Conservation (phyloP, 2,888 invertebrate species). For the Diarsia dahlii region DNA sequence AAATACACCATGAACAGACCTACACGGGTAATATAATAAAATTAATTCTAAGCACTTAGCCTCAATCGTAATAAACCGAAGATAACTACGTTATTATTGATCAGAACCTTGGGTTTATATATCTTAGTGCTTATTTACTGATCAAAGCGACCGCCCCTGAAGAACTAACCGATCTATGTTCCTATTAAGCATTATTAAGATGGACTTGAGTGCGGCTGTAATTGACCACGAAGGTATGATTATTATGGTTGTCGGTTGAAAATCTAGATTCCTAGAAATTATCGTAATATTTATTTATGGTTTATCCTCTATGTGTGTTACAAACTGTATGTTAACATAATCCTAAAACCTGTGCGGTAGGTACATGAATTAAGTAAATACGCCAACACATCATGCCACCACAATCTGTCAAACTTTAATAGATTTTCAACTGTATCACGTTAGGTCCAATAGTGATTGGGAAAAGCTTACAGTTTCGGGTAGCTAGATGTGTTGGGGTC, state of each 20-base stretch:
- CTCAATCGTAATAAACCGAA: constrained; percentile 48
- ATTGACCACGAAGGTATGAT: background rate
- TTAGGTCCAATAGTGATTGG: no score
- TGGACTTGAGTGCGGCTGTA: background rate
- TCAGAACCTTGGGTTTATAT: constrained; percentile 49
- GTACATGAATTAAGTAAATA: background rate
- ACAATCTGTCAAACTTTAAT: no score
- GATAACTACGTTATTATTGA: constrained; percentile 50
- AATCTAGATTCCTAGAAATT: background rate
- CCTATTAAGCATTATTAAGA: constrained; percentile 8
- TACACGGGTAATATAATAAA: constrained; percentile 58
- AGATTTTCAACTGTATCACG: no score
- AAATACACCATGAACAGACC: constrained; percentile 51
- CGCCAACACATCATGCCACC: no score
- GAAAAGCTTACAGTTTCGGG: no score
- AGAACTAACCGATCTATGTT: constrained; percentile 14
- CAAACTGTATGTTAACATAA: background rate
- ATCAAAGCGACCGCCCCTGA: constrained; percentile 55
- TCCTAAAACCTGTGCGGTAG: background rate
- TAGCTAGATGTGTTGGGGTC: no score
- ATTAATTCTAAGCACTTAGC: constrained; percentile 60
- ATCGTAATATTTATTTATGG: background rate
- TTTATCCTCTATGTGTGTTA: background rate
- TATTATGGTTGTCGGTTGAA: background rate
- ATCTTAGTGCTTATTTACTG: constrained; percentile 30